Evolutionary conservation across 2,888 invertebrate species (phyloP).

Genomic region (Xanthia icteritia): DNA sequence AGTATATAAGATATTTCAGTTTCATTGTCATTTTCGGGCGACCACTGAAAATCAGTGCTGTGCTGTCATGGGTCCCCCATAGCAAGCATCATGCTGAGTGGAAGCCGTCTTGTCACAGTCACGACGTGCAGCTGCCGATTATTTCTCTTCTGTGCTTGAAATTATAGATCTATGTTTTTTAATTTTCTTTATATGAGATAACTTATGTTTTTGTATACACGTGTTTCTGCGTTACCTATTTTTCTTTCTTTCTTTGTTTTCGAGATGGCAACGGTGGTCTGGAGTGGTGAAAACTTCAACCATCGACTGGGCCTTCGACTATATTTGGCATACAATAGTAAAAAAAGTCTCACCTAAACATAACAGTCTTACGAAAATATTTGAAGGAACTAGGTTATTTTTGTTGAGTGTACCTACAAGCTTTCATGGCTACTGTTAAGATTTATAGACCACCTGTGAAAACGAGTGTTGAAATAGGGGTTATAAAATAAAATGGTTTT

Average conservation of each 20-base stretch:
- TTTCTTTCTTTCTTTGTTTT: background rate
- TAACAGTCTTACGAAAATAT: background rate
- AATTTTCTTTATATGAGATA: background rate
- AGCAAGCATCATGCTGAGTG: background rate
- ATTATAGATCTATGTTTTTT: background rate
- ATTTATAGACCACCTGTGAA: constrained; percentile 27
- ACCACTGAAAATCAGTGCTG: too few species aligned
- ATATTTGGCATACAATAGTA: background rate
- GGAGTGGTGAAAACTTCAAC: too few species aligned
- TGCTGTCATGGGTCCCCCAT: background rate
- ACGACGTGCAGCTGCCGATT: background rate
- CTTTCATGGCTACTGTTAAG: background rate
- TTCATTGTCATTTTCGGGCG: too few species aligned
- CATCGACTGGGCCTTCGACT: background rate
- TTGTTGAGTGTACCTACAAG: background rate
- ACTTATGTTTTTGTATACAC: too few species aligned
- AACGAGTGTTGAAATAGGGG: background rate
- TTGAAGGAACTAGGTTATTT: background rate
- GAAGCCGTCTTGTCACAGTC: background rate
- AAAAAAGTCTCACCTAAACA: background rate
- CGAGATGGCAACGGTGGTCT: background rate
- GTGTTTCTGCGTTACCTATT: background rate
- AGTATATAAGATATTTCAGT: too few species aligned
- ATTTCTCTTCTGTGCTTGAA: background rate
- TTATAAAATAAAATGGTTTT: constrained; percentile 5